phyloP scores from a whole-genome alignment of 64 coral and sea anemone genomes.

The Exaiptasia diaphana region DNA sequence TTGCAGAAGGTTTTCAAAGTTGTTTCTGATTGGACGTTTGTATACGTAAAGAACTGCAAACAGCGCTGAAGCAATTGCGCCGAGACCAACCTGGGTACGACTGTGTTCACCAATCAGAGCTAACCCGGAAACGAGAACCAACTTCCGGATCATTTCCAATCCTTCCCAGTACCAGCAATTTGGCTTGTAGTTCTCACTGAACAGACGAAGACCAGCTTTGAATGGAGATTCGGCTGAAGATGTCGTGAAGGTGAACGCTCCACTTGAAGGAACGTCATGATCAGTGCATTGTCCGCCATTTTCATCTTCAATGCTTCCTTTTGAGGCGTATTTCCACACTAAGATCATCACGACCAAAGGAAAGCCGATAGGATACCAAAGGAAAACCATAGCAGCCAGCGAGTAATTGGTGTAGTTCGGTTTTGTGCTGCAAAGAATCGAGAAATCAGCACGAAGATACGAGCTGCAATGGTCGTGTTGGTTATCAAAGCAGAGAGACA shows the following conservation, averaged over 20 bases:
- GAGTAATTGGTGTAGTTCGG: conserved; percentile 22
- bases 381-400: conserved; percentile 24
- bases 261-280: neutral
- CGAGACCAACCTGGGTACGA: conserved; percentile 65
- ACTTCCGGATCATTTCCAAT: conserved; percentile 51
- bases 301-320: neutral
- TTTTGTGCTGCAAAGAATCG: conserved; percentile 16
- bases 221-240: conserved; percentile 25
- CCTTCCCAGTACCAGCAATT: conserved; percentile 73
- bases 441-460: conserved; percentile 7
- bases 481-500: neutral
- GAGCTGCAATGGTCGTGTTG: neutral
- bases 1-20: conserved; percentile 63
- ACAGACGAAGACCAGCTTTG: conserved; percentile 64
- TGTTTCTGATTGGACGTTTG: conserved; percentile 46
- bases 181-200: conserved; percentile 66
- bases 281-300: neutral
- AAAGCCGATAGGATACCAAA: conserved; percentile 66
- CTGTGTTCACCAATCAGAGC: conserved; percentile 64
- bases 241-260: neutral
- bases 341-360: conserved; percentile 49
- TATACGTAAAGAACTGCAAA: conserved; percentile 58
- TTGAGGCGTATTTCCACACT: conserved; percentile 39
- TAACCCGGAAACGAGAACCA: conserved; percentile 55
- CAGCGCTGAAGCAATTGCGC: conserved; percentile 44